A percentile compares a stretch with the other conserved stretches of the same genome.
Evolutionary conservation across 2,888 invertebrate genomes (phyloP).

Genomic region (Cosmia trapezina): DNA sequence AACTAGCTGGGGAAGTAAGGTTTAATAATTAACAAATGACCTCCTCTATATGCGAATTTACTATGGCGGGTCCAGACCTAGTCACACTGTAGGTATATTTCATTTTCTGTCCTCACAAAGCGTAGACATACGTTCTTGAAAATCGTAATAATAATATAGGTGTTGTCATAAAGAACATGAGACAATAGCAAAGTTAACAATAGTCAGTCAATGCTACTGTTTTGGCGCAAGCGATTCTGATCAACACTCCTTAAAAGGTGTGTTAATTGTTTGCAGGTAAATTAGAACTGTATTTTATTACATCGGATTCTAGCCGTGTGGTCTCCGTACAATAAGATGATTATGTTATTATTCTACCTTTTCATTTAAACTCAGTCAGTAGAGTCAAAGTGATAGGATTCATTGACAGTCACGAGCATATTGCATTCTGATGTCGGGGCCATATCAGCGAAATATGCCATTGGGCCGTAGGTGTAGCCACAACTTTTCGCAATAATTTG

Average conservation of each 20-base stretch:
- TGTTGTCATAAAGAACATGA: slow-evolving; percentile 49
- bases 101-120: not conserved
- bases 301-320: slow-evolving; percentile 36
- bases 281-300: slow-evolving; percentile 22
- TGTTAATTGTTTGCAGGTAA: slow-evolving; percentile 49
- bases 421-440: too few species aligned
- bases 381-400: not conserved
- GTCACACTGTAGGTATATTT: too few species aligned
- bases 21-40: too few species aligned
- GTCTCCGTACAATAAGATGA: slow-evolving; percentile 15
- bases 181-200: slow-evolving; percentile 64
- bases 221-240: slow-evolving; percentile 60
- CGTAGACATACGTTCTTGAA: not conserved
- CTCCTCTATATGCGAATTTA: too few species aligned
- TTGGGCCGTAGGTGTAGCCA: too few species aligned
- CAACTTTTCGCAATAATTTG: too few species aligned
- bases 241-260: slow-evolving; percentile 33
- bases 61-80: too few species aligned
- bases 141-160: not conserved
- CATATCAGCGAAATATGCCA: too few species aligned
- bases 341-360: not conserved
- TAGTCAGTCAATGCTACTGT: slow-evolving; percentile 58
- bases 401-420: not conserved
- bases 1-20: too few species aligned
- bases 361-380: not conserved